Evolutionary conservation across 2,113 vertebrate genomes (phyloP).

Genomic region (Halcyon senegalensis): DNA sequence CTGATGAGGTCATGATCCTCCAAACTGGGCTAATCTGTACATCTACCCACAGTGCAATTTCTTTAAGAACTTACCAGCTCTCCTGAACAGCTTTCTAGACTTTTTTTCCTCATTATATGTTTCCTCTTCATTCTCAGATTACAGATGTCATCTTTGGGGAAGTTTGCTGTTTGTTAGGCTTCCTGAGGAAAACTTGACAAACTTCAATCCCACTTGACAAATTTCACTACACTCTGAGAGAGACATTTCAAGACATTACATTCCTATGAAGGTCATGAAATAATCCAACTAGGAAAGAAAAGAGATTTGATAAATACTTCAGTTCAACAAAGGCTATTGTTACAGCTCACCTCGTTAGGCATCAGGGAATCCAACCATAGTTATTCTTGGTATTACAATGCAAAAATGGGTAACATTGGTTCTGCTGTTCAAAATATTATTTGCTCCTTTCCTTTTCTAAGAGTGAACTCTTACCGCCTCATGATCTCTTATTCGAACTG

Average conservation of each 20-base stretch:
- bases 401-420: neutral
- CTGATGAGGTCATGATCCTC: neutral
- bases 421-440: neutral
- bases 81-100: neutral
- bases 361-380: neutral
- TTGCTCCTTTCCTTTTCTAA: neutral
- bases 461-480: neutral
- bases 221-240: neutral
- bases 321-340: neutral
- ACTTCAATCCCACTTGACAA: neutral
- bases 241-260: neutral
- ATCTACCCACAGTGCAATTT: neutral
- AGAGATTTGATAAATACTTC: neutral
- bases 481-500: neutral
- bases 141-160: neutral
- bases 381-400: neutral
- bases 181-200: neutral
- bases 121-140: neutral
- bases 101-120: neutral
- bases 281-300: neutral
- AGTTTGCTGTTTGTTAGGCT: neutral
- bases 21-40: neutral
- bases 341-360: neutral
- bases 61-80: neutral
- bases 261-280: neutral